Percentiles rank a stretch among this genome's conserved stretches.
Conservation (phyloP, 2,113 vertebrate genomes). For the Formicarius rufipectus region DNA sequence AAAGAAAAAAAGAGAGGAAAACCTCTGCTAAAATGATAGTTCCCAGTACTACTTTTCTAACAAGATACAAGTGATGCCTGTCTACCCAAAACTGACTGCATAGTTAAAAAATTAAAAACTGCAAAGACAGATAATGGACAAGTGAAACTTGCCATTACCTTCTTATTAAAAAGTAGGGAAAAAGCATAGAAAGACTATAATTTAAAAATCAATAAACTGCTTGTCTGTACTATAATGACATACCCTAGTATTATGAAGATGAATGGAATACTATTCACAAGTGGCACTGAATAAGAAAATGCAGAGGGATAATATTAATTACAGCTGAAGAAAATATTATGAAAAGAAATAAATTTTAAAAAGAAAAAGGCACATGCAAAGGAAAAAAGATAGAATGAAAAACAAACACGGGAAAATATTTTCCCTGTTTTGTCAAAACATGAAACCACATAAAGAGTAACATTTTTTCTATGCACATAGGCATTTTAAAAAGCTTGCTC, state of each 20-base stretch:
- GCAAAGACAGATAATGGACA: neutral
- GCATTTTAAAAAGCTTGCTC: neutral
- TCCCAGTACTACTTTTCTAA: neutral
- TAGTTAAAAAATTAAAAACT: neutral
- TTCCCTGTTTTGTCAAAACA: neutral
- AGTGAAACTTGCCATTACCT: neutral
- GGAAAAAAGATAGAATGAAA: neutral
- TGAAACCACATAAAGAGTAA: neutral
- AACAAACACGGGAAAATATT: neutral
- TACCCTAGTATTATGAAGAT: neutral
- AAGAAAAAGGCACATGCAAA: neutral
- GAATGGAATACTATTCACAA: neutral
- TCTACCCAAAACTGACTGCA: neutral
- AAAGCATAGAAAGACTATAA: neutral
- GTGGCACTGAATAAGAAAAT: neutral
- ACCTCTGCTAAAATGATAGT: neutral
- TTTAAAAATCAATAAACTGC: neutral
- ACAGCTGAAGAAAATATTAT: neutral
- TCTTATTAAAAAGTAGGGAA: neutral
- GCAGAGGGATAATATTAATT: neutral
- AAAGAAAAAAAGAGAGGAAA: neutral
- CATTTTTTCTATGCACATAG: neutral
- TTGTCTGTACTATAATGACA: neutral
- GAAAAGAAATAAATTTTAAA: neutral
- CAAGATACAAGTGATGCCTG: neutral